Evolutionary conservation across 1,140 invertebrate genomes (phyloP), one percentile per base, ranked within the genome.

Genomic region (Drosophila funebris): DNA sequence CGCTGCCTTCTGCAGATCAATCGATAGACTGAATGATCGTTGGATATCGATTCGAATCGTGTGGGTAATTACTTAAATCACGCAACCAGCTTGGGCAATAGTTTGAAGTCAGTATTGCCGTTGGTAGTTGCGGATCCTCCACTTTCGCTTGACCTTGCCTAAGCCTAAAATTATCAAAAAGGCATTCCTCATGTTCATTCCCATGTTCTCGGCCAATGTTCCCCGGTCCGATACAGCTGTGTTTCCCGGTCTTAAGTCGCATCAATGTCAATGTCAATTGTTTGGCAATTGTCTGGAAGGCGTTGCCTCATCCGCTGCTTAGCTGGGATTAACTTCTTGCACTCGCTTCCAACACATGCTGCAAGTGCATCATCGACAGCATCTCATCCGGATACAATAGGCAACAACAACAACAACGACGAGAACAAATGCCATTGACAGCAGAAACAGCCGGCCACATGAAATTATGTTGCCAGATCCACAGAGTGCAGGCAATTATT

Each of bases 381-480:
- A 43, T 27, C 52, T 57, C 11, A 53, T 6, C 50, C 50, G 50
- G 29, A 58, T 50, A 71, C 68, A 71, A 71, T 64, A 37, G 36
- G 8, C 50, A 36, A 54, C 27, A 54, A 52, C 27, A 64, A 41
- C 14, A 41, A 43, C 5, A 20, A 20, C 8, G 8, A 22, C 11
- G 13, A 36, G 16, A 9, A 48, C 29, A 9, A 24, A 33, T 44
- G 33, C 18, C 57, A 71, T 36, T 54, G 48, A 61, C 69, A 83
- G 70, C 67, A 61, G 53, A 54, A 36, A 44, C 56, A 71, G 71
- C 72, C 70, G 63, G 80, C 61, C 64, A 33, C 60, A 77, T 29
- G 74, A 77, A 85, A 85, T 85, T 74, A 81, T 85, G 81, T 81
- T 85, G 82, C 73, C 81, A 85, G 41, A 67, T 63, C 41, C 29